Evolutionary conservation across 2,113 vertebrate genomes (phyloP).

Genomic region (Planiliza haematocheilus): DNA sequence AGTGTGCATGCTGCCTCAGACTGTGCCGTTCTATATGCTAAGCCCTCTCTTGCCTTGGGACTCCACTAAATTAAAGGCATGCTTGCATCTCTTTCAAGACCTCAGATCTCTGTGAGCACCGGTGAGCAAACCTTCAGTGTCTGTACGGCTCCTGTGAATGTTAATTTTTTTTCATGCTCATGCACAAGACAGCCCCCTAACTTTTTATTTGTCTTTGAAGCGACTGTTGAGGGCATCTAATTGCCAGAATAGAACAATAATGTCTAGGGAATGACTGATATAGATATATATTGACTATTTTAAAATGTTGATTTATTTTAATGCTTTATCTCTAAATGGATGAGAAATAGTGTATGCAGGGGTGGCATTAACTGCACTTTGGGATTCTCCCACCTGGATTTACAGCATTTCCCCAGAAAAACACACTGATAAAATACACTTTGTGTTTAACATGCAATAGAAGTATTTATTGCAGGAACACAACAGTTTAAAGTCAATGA

Average conservation of each 20-base stretch:
- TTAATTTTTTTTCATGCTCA: conserved; percentile 24
- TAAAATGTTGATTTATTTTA: background rate
- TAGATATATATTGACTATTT: background rate
- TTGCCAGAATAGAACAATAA: conserved; percentile 24
- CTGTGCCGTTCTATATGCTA: conserved; percentile 52
- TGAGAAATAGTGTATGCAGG: too few species aligned
- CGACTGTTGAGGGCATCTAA: conserved; percentile 29
- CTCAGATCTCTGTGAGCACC: conserved; percentile 54
- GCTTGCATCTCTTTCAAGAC: conserved; percentile 64
- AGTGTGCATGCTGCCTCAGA: conserved; percentile 60
- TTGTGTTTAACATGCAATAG: too few species aligned
- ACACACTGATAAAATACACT: too few species aligned
- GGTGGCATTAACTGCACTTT: too few species aligned
- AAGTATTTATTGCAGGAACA: too few species aligned
- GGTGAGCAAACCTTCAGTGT: conserved; percentile 55
- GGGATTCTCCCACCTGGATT: too few species aligned
- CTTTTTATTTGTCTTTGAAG: conserved; percentile 41
- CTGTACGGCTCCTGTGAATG: conserved; percentile 50
- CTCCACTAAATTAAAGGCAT: conserved; percentile 67
- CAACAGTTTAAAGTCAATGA: too few species aligned
- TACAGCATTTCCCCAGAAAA: too few species aligned
- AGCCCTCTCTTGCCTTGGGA: conserved; percentile 60
- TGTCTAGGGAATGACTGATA: conserved; percentile 14
- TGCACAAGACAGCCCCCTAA: conserved; percentile 26
- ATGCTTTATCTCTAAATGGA: background rate